Conservation (phyloP, 2,113 vertebrate species). For the Falcunculus frontatus region DNA sequence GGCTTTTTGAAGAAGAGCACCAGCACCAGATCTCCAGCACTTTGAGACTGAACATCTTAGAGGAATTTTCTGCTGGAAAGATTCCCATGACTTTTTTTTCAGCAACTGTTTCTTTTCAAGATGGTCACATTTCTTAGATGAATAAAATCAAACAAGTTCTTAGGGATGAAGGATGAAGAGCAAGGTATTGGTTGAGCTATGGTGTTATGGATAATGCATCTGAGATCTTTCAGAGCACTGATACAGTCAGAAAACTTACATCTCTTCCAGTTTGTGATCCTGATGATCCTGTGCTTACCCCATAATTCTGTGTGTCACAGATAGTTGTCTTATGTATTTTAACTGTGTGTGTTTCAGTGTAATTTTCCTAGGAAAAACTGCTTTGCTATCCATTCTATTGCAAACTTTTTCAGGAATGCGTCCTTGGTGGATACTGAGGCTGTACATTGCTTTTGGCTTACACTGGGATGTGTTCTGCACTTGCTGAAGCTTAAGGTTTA, state of each 20-base stretch:
- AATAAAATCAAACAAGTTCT: not conserved
- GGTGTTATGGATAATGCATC: not conserved
- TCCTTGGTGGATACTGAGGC: not conserved
- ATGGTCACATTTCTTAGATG: not conserved
- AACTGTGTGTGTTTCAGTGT: not conserved
- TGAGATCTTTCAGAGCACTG: not conserved
- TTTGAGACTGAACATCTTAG: not conserved
- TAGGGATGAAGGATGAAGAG: not conserved
- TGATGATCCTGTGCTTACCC: not conserved
- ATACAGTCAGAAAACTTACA: not conserved
- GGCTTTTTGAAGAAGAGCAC: not conserved
- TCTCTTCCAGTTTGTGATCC: not conserved
- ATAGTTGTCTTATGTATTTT: not conserved
- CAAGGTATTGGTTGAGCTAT: not conserved
- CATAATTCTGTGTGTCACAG: not conserved
- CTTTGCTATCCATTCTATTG: not conserved
- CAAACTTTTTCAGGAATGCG: not conserved
- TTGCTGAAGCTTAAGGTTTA: not conserved
- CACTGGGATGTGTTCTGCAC: not conserved
- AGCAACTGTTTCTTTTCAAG: not conserved
- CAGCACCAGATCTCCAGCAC: not conserved
- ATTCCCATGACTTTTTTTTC: not conserved
- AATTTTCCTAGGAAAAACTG: not conserved
- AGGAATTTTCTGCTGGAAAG: not conserved
- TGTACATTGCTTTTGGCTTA: not conserved